Percentiles rank a stretch among this genome's conserved stretches.
Conservation (phyloP, 2,888 invertebrate genomes). For the Rhagonycha fulva region DNA sequence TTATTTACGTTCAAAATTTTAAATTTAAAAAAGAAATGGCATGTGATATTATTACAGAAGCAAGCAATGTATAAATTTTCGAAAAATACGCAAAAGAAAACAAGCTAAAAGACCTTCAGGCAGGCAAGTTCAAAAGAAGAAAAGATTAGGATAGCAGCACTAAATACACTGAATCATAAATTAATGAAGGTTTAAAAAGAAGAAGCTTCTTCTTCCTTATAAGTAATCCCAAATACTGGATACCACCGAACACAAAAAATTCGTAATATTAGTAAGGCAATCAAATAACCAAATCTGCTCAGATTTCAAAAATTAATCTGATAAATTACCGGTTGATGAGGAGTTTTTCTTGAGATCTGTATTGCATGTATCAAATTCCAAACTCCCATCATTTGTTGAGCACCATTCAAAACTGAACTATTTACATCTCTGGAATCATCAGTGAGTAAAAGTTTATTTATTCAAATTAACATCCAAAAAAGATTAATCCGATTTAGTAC, state of each 20-base stretch:
- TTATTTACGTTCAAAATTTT: background rate
- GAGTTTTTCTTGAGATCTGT: background rate
- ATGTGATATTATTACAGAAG: background rate
- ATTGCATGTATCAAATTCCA: background rate
- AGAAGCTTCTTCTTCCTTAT: background rate
- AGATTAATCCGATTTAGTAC: background rate
- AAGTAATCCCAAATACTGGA: background rate
- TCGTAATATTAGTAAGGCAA: background rate
- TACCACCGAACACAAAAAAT: background rate
- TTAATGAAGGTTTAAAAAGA: background rate
- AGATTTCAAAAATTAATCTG: background rate
- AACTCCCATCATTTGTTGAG: no score
- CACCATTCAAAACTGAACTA: background rate
- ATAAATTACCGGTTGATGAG: background rate
- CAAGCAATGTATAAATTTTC: no score
- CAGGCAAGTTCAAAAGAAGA: background rate
- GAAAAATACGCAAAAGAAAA: no score
- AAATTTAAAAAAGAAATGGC: background rate
- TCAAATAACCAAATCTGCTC: background rate
- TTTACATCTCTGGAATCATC: background rate
- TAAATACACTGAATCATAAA: background rate
- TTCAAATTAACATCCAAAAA: background rate
- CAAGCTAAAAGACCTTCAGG: no score
- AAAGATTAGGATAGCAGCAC: background rate
- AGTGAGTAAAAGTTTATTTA: background rate